Evolutionary conservation across 23 tunicate genomes (phyloP).

Genomic region (Halocynthia roretzi): DNA sequence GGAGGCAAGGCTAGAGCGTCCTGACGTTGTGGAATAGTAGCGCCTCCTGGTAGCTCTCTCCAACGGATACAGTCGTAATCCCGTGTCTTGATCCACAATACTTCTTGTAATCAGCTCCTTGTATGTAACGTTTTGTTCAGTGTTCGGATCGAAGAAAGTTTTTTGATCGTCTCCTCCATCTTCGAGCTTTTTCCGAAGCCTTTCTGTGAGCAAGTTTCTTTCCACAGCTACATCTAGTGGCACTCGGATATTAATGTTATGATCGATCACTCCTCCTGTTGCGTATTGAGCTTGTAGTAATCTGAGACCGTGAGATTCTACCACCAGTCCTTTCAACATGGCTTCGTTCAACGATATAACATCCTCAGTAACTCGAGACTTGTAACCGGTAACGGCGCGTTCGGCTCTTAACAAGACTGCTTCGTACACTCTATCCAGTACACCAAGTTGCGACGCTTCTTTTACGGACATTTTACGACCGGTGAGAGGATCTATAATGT

Average conservation of each 20-base stretch:
- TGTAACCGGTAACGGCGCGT: conserved; percentile 87
- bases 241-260: conserved; percentile 49
- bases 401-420: conserved; percentile 84
- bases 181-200: conserved; percentile 27
- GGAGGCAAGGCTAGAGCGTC: conserved; percentile 71
- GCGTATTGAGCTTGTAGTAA: conserved; percentile 75
- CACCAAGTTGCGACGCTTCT: conserved; percentile 73
- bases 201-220: conserved; percentile 29
- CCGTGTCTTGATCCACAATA: conserved; percentile 88
- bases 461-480: conserved; percentile 82
- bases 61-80: conserved; percentile 73
- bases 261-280: conserved; percentile 85
- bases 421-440: conserved; percentile 88
- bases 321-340: conserved; percentile 76
- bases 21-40: conserved; percentile 50
- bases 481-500: conserved; percentile 78
- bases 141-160: conserved; percentile 95
- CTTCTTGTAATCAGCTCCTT: conserved; percentile 76
- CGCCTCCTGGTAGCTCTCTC: conserved; percentile 49
- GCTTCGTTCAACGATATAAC: conserved; percentile 77
- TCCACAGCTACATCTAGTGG: conserved; percentile 74
- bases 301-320: conserved; percentile 72
- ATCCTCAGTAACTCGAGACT: conserved; percentile 50
- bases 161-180: conserved; percentile 25
- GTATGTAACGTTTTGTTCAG: conserved; percentile 92